Percentiles rank a stretch among this genome's conserved stretches.
Conservation (phyloP, 2,888 invertebrate species). For the Nymphalis polychloros region DNA sequence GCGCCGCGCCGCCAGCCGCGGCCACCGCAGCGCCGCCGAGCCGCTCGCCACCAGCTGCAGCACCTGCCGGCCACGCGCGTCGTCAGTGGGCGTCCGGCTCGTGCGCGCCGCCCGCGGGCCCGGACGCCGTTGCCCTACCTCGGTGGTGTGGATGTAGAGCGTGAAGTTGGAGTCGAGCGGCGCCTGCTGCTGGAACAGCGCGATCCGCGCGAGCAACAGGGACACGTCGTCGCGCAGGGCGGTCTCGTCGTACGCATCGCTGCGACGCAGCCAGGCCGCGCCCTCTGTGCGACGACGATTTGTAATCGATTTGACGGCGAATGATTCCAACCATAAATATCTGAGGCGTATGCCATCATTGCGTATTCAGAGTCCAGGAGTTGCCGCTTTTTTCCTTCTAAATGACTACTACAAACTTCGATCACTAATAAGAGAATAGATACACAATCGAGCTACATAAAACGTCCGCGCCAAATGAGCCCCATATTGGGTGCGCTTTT, state of each 20-base stretch:
- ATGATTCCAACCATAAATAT: background rate
- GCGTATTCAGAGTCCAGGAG: no score
- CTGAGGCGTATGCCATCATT: no score
- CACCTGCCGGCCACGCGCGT: constrained; percentile 40
- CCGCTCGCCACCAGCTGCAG: constrained; percentile 47
- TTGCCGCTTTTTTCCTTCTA: no score
- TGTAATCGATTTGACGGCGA: no score
- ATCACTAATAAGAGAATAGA: no score
- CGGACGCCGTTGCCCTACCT: constrained; percentile 49
- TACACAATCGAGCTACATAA: no score
- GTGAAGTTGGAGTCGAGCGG: constrained; percentile 83
- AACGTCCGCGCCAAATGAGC: no score
- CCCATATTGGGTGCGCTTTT: no score
- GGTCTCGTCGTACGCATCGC: constrained; percentile 23
- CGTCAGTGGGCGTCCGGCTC: background rate
- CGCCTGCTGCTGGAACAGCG: constrained; percentile 78
- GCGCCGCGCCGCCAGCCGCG: constrained; percentile 51
- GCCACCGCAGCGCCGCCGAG: constrained; percentile 42
- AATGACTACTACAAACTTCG: no score
- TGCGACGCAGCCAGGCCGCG: constrained; percentile 49
- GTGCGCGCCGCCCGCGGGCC: background rate
- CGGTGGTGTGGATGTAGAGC: constrained; percentile 88
- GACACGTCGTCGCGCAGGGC: constrained; percentile 39
- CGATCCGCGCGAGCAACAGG: constrained; percentile 41
- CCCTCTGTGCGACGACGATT: constrained; percentile 44